Conservation (phyloP, 2,113 vertebrate genomes). For the Crypturellus undulatus region DNA sequence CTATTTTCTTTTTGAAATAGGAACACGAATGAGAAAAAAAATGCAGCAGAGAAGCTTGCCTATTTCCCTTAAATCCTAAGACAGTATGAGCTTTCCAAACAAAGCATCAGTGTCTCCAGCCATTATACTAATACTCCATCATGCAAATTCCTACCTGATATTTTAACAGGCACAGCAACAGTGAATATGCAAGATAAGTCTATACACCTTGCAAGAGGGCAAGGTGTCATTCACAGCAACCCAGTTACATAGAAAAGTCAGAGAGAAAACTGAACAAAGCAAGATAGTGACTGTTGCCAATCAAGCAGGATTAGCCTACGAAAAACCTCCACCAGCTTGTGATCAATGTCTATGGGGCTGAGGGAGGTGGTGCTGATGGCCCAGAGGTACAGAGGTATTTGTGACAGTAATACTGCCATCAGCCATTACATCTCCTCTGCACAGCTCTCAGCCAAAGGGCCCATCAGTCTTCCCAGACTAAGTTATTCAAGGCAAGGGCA, state of each 20-base stretch:
- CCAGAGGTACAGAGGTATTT: background rate
- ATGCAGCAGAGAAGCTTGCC: background rate
- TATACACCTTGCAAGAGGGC: background rate
- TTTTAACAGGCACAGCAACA: background rate
- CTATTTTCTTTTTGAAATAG: background rate
- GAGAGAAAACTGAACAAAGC: background rate
- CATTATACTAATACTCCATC: background rate
- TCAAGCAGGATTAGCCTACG: background rate
- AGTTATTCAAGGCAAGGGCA: background rate
- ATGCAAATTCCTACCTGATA: background rate
- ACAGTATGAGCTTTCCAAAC: background rate
- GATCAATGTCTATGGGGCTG: background rate
- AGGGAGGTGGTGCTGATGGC: too few species aligned
- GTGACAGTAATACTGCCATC: background rate
- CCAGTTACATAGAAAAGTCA: background rate
- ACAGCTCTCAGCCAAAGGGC: background rate
- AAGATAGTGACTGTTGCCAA: background rate
- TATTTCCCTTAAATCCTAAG: background rate
- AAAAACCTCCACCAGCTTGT: background rate
- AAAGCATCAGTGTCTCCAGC: background rate
- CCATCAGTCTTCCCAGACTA: background rate
- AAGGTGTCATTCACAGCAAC: background rate
- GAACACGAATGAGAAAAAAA: background rate
- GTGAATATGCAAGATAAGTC: background rate
- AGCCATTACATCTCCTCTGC: background rate